These are phyloP conservation scores for Eleginops maclovinus DNA, from an alignment of 2,113 vertebrate genomes.

Conservation along the genomic window DNA sequence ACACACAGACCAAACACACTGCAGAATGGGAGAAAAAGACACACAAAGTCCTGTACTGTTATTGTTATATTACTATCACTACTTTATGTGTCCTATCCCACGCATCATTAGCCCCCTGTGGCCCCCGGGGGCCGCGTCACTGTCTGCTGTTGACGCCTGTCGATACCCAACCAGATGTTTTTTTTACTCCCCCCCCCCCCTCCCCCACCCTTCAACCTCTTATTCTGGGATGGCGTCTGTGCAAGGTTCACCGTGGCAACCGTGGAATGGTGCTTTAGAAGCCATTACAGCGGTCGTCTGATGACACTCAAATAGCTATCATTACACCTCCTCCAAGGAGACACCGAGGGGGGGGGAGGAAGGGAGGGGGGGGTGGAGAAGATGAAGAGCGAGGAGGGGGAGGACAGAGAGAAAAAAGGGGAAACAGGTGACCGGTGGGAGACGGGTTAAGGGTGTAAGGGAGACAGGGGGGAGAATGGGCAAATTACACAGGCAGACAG, in stretches of 20 bases:
- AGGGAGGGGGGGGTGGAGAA: slow-evolving; percentile 5
- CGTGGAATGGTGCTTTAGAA: slow-evolving; percentile 85
- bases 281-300: slow-evolving; percentile 86
- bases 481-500: slow-evolving; percentile 66
- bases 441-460: slow-evolving; percentile 64
- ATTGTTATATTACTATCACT: slow-evolving; percentile 78
- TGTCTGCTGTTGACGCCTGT: slow-evolving; percentile 80
- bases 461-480: slow-evolving; percentile 17
- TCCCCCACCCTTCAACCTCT: slow-evolving; percentile 2
- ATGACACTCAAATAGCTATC: slow-evolving; percentile 90
- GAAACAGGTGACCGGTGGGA: slow-evolving; percentile 47
- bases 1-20: not conserved
- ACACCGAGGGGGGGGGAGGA: slow-evolving; percentile 58
- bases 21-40: not conserved
- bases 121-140: slow-evolving; percentile 79
- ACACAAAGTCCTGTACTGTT: slow-evolving; percentile 68
- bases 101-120: slow-evolving; percentile 81
- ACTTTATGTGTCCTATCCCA: slow-evolving; percentile 82
- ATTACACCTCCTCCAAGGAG: slow-evolving; percentile 86
- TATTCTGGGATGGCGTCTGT: slow-evolving; percentile 77
- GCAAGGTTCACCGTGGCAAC: slow-evolving; percentile 86
- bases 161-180: slow-evolving; percentile 77
- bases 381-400: slow-evolving; percentile 25
- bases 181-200: slow-evolving; percentile 11
- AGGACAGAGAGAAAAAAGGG: slow-evolving; percentile 18